Base-by-base conservation (phyloP, 1,140 invertebrate species). In the Artemia franciscana region DNA sequence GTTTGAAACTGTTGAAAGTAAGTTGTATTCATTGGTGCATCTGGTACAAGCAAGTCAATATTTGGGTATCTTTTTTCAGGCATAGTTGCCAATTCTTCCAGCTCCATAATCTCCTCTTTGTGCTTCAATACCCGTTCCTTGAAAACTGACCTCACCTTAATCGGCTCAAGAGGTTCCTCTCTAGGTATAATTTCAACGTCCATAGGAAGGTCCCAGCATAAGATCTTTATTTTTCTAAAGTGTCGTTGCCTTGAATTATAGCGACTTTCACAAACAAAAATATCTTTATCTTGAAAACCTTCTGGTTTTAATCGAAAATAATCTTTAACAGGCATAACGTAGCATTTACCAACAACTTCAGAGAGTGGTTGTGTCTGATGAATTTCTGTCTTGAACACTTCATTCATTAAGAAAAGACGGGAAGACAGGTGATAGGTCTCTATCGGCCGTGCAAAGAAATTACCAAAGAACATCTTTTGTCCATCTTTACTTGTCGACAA, bases 341-440 rank as follows among this genome's bases (percentile, higher is more conserved):
- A 90, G 72, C 93, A 98, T 65, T 85, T 82, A 3, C 91, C 91
- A n/a, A 84, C 76, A 23, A 98, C 83, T 70, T 92, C 86, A 64
- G 84, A 84, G 66, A 97, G 75, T 0, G 88, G 84, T 18, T 91
- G 79, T 4, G 84, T 85, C 66, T 87, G 80, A 68, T 86, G 83
- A 64, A 84, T 80, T 66, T 94, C 90, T 64, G 88, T 95, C 73
- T 94, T 91, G 71, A 98, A 97, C 12, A 97, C 84, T 74, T 98
- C 93, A 73, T 94, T 68, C 25, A 74, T 72, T 65, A 68, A 66
- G 58, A 68, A 68, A 63, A 63, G 64, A 62, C 93, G 79, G 2
- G 89, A 92, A 5, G 91, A 84, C 3, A 94, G 79, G 74, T 98
- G 94, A 75, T 87, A 97, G 0, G 95, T 98, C 75, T 98, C 93